phyloP scores from a whole-genome alignment of 2,888 invertebrate genomes.

The Cheilosia grossa region DNA sequence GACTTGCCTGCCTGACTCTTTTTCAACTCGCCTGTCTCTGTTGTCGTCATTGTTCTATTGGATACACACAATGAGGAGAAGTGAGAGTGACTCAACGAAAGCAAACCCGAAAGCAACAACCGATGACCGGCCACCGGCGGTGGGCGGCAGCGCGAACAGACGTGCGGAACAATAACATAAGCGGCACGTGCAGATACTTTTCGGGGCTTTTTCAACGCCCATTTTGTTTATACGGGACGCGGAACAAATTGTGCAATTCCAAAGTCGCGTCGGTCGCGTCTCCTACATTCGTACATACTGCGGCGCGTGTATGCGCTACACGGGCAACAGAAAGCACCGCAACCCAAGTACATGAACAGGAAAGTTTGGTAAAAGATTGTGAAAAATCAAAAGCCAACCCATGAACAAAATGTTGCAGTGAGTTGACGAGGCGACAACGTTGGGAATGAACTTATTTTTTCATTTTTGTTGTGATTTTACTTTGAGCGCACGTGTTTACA shows the following conservation, averaged over 20 bases:
- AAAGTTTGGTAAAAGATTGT: background rate
- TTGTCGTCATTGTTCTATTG: background rate
- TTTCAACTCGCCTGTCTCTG: background rate
- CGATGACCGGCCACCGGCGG: too few species aligned
- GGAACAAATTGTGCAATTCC: conserved; percentile 16
- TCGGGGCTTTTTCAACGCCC: conserved; percentile 28
- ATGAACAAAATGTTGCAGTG: background rate
- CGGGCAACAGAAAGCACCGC: background rate
- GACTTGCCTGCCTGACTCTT: too few species aligned
- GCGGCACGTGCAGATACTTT: conserved; percentile 61
- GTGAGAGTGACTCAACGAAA: background rate
- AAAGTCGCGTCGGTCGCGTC: background rate
- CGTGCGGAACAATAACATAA: conserved; percentile 5
- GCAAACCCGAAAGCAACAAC: background rate
- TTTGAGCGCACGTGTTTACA: conserved; percentile 65
- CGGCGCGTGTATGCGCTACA: conserved; percentile 14
- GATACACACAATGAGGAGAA: background rate
- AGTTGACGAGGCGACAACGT: conserved; percentile 32
- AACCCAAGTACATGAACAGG: background rate
- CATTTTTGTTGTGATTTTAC: conserved; percentile 20
- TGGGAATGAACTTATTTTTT: background rate
- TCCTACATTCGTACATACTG: background rate
- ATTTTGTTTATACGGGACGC: background rate
- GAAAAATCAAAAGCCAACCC: conserved; percentile 5
- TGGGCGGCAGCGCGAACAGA: conserved; percentile 6